Percentiles rank a stretch among this genome's conserved stretches.
Conservation (phyloP, 2,888 invertebrate species). For the Himalopsyche anomala region DNA sequence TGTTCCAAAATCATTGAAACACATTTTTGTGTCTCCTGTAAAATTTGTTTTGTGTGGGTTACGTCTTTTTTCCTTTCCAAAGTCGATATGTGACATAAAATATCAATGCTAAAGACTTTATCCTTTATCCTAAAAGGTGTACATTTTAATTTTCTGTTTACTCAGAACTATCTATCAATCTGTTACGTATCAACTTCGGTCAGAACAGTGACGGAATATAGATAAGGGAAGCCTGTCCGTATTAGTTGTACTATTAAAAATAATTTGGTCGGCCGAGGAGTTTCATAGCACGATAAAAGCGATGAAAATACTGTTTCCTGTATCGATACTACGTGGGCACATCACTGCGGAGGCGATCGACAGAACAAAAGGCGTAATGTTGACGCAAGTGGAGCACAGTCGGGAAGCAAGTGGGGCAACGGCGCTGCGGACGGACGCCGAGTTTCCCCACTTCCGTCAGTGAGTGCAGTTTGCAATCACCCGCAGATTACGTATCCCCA, state of each 20-base stretch:
- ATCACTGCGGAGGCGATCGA: neutral
- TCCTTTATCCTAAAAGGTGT: too few species aligned
- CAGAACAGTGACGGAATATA: too few species aligned
- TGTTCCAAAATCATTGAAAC: too few species aligned
- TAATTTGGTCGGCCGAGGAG: neutral
- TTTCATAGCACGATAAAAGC: slow-evolving; percentile 11
- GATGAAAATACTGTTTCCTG: neutral
- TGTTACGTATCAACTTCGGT: too few species aligned
- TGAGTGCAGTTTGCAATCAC: slow-evolving; percentile 17
- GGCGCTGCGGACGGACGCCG: slow-evolving; percentile 8
- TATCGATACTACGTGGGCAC: neutral
- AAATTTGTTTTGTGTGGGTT: too few species aligned
- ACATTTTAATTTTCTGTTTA: too few species aligned
- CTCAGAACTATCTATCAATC: too few species aligned
- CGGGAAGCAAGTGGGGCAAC: neutral
- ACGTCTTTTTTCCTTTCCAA: too few species aligned
- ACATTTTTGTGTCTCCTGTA: too few species aligned
- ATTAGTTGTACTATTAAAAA: neutral
- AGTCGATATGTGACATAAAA: too few species aligned
- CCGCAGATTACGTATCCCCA: neutral
- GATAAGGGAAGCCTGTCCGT: too few species aligned
- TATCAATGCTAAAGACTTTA: too few species aligned
- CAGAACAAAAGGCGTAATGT: slow-evolving; percentile 9
- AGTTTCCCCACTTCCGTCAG: neutral
- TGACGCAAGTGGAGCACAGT: slow-evolving; percentile 19